A percentile compares a stretch with the other conserved stretches of the same genome.
phyloP scores from a whole-genome alignment of 2,797 vertebrate genomes.

The Neomorphus geoffroyi region DNA sequence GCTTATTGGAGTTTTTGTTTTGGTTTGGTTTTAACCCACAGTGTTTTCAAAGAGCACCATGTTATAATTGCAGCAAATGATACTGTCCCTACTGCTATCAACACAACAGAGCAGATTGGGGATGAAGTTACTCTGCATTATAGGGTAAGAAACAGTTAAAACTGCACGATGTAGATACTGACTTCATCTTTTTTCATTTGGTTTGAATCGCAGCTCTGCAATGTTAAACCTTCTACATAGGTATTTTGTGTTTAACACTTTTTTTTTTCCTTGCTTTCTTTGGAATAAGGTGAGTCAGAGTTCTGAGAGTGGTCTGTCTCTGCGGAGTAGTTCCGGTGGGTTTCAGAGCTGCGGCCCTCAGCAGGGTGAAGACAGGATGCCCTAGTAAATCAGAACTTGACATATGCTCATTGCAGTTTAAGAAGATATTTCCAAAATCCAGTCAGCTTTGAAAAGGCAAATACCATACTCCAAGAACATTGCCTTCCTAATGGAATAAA shows the following conservation, averaged over 20 bases:
- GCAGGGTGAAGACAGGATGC: background rate
- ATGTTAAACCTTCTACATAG: background rate
- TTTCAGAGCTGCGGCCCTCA: background rate
- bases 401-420: background rate
- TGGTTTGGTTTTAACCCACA: constrained; percentile 18
- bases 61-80: constrained; percentile 86
- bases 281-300: background rate
- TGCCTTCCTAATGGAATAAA: background rate
- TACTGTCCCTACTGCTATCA: constrained; percentile 77
- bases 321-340: background rate
- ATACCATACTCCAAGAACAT: background rate
- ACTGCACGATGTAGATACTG: background rate
- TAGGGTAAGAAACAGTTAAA: constrained; percentile 79
- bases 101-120: constrained; percentile 85
- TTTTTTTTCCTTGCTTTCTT: background rate
- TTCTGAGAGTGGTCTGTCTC: background rate
- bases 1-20: background rate
- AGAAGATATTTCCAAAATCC: background rate
- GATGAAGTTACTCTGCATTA: constrained; percentile 89
- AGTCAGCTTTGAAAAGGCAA: background rate
- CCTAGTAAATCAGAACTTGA: background rate
- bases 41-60: constrained; percentile 78
- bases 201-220: background rate
- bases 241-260: background rate
- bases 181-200: background rate